Evolutionary conservation across 2,888 invertebrate genomes (phyloP).

Genomic region (Lagria hirta): DNA sequence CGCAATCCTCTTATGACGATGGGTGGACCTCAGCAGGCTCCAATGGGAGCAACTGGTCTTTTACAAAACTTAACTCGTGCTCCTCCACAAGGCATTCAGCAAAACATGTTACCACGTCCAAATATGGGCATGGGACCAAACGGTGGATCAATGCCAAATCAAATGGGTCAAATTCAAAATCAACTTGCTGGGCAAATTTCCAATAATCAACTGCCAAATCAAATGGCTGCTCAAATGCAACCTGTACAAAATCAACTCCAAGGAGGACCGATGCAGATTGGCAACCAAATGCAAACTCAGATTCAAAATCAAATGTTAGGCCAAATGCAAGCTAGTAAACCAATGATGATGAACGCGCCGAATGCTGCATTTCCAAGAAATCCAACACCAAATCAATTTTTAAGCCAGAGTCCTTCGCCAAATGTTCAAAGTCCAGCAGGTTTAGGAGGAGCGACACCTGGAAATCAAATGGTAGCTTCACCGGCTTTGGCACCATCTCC

Average conservation of each 20-base stretch:
- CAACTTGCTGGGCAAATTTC: constrained; percentile 52
- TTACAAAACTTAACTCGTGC: constrained; percentile 76
- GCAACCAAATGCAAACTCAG: constrained; percentile 42
- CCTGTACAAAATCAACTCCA: no score
- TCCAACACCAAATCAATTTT: constrained; percentile 73
- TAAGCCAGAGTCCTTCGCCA: constrained; percentile 78
- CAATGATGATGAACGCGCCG: constrained; percentile 55
- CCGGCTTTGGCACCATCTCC: constrained; percentile 70
- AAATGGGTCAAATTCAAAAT: constrained; percentile 47
- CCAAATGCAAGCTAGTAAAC: constrained; percentile 42
- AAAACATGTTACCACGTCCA: constrained; percentile 51
- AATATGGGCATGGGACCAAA: constrained; percentile 53
- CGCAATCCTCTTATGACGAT: constrained; percentile 61
- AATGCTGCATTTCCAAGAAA: constrained; percentile 58
- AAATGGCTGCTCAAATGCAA: constrained; percentile 43
- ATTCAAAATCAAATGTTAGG: constrained; percentile 45
- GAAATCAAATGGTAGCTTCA: constrained; percentile 68
- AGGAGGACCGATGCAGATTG: constrained; percentile 49
- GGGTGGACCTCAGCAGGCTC: constrained; percentile 58
- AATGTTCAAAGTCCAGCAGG: constrained; percentile 72
- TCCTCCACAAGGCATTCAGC: constrained; percentile 53
- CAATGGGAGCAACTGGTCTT: constrained; percentile 65
- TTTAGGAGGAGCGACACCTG: constrained; percentile 47
- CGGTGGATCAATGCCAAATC: constrained; percentile 54
- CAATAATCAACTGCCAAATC: constrained; percentile 44